These are phyloP conservation scores for Anagyrus pseudococci DNA, from an alignment of 2,888 invertebrate genomes.

Conservation along the genomic window DNA sequence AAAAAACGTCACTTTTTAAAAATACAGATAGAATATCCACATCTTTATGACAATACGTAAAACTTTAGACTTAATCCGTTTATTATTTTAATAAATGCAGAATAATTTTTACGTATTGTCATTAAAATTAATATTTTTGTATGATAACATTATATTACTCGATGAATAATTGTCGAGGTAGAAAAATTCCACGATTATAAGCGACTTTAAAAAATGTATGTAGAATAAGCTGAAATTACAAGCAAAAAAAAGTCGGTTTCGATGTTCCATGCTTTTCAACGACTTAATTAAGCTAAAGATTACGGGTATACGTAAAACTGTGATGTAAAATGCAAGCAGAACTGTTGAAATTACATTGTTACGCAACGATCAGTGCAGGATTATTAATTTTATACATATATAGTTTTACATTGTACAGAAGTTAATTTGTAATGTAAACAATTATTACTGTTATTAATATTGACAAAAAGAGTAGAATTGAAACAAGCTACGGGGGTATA, in stretches of 20 bases:
- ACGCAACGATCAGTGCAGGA: conserved; percentile 30
- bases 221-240: conserved; percentile 21
- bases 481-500: no score
- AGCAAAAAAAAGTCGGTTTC: conserved; percentile 13
- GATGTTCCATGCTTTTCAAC: conserved; percentile 25
- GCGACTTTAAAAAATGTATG: conserved; percentile 18
- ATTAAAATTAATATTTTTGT: neutral
- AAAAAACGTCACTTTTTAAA: no score
- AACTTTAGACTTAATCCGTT: no score
- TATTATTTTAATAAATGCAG: no score
- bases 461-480: no score
- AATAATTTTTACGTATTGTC: neutral
- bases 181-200: conserved; percentile 18
- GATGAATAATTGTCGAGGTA: no score
- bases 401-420: no score
- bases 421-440: no score
- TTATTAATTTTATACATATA: no score
- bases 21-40: no score
- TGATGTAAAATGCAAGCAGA: conserved; percentile 2
- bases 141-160: neutral
- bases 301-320: conserved; percentile 9
- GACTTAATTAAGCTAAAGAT: conserved; percentile 10
- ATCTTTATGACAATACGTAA: no score
- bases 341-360: conserved; percentile 20
- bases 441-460: no score